phyloP scores from a whole-genome alignment of 2,113 vertebrate genomes.

The Sciurus niger region DNA sequence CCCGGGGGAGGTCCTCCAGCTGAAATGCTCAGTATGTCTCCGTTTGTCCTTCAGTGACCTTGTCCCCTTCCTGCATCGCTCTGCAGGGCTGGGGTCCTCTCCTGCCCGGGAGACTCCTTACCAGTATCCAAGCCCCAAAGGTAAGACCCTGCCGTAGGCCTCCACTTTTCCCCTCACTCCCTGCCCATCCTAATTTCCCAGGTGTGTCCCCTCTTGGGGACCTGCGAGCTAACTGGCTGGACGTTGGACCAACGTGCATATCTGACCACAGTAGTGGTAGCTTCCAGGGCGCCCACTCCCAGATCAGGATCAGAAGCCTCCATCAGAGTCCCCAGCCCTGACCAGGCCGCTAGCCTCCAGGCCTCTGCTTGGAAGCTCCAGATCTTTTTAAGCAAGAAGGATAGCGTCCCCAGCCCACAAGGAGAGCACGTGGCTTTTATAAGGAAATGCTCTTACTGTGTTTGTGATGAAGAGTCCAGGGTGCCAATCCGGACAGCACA shows the following conservation, averaged over 20 bases:
- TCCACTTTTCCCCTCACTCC: neutral
- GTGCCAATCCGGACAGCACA: neutral
- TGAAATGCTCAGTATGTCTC: neutral
- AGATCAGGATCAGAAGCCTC: rapidly evolving
- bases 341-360: neutral
- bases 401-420: neutral
- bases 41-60: neutral
- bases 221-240: neutral
- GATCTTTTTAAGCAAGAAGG: neutral
- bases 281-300: neutral
- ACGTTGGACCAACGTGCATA: no score
- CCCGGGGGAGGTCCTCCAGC: neutral
- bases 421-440: neutral
- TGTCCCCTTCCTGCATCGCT: neutral
- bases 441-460: neutral
- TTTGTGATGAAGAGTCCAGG: neutral
- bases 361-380: neutral
- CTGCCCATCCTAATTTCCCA: neutral
- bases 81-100: neutral
- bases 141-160: neutral
- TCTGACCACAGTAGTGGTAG: no score
- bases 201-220: neutral
- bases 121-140: neutral
- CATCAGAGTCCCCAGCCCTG: rapidly evolving
- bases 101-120: neutral